Evolutionary conservation across 2,113 vertebrate genomes (phyloP), one percentile per base, ranked within the genome.

Genomic region (Sialia sialis): DNA sequence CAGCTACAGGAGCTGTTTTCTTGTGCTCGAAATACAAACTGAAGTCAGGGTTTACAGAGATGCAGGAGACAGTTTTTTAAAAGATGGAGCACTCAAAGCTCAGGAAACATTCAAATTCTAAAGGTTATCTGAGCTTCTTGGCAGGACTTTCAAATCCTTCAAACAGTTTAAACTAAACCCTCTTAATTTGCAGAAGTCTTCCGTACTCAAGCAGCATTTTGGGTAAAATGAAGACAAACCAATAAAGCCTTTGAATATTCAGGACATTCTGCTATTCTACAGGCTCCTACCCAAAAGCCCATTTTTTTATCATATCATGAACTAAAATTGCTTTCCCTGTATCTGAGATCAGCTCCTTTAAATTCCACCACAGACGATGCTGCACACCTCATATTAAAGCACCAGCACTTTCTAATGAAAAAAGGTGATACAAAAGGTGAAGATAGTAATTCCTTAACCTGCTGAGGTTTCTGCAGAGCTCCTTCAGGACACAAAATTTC

Each of bases 261-360:
- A 96, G 92, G 79, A 94, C 94, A 94, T 96, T 94, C 90, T 96
- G 95, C 75, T 90, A 52, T 77, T 54, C 80, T 77, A 83, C 88
- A 96, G 32, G 73, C 29, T 87, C 56, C 64, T 77, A 70, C 22
- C 34, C 83, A 90, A 41, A 63, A 86, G 55, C 39, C 41, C 30
- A 18, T 25, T 38, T 34, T 95, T 90, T 84, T 87, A 29, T 46
- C 85, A 73, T 91, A 69, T 83, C 62, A 83, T 88, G 85, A 90
- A 38, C 85, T 69, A 64, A 67, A 91, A 79, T 26, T 83, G 49
- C 29, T 87, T 90, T 85, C 38, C 58, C 19, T 4, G 2, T 76
- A 58, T 68, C 25, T 36, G 30, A 91, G 67, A 84, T 44, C 48
- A 91, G 36, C 68, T 87, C 10, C 62, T 91, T 91, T 15, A 56